These are phyloP conservation scores for Dexiosoma caninum DNA, from an alignment of 2,888 invertebrate genomes.

Conservation along the genomic window DNA sequence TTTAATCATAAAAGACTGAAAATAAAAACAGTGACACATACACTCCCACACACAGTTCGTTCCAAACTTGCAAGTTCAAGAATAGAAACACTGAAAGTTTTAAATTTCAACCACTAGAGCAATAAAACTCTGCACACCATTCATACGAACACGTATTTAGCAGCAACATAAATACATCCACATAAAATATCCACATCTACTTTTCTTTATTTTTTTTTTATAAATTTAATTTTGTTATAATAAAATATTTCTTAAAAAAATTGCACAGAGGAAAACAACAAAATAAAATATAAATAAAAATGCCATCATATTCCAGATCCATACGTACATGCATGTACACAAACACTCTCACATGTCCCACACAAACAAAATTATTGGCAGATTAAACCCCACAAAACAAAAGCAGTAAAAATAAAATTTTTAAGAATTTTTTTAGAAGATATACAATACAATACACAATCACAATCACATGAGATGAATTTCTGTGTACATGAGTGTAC, in stretches of 20 bases:
- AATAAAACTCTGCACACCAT: not conserved
- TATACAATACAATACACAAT: too few relatives aligned
- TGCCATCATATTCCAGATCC: slow-evolving; percentile 40
- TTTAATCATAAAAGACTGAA: not conserved
- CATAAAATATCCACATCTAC: not conserved
- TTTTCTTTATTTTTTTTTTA: not conserved
- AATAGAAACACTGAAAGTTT: not conserved
- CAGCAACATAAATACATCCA: slow-evolving; percentile 1
- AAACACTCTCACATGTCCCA: not conserved
- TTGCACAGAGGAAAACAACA: slow-evolving; percentile 11
- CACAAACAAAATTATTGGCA: not conserved
- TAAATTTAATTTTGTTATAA: slow-evolving; percentile 43
- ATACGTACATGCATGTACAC: not conserved
- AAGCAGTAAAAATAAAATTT: slow-evolving; percentile 22
- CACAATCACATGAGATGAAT: not conserved
- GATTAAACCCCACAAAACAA: slow-evolving; percentile 41
- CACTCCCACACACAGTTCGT: not conserved
- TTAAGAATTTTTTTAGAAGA: slow-evolving; percentile 24
- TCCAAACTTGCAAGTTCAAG: not conserved
- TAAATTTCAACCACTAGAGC: slow-evolving; percentile 3
- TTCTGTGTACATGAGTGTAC: not conserved
- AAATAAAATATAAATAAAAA: slow-evolving; percentile 54
- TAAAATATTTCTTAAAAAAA: slow-evolving; percentile 7
- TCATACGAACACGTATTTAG: not conserved
- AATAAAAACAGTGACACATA: not conserved